Base-by-base conservation (phyloP, 2,797 vertebrate genomes). In the Crocidura indochinensis region DNA sequence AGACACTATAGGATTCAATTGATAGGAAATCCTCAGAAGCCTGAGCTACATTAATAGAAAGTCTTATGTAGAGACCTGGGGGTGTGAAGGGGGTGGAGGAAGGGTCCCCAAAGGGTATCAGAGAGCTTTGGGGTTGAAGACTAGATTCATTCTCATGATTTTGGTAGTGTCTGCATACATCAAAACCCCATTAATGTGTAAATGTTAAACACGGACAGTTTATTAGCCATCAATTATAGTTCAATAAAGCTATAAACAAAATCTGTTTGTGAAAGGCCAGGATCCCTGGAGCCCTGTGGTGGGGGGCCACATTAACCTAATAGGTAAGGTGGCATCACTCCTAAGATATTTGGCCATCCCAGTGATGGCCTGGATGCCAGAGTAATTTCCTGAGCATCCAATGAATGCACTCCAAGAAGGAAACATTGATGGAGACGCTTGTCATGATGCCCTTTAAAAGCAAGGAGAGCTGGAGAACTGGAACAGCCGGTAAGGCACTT, bases 301-400 rank as follows among this genome's bases (percentile, higher is more conserved):
- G 0, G 6, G 17, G 5, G 7, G 17, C 11, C 10, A 47, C 73
- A 5, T 12, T 8, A 11, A 75, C 46, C 71, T n/a, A 26, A 8
- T 2, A 1, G 11, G 0, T 0, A 0, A 1, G 11, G 0, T 0
- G 0, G 47, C 8, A 2, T 65, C 69, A 22, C 68, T 65, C 8
- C 56, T 44, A 29, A 49, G 69, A 10, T 5, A 0, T 10, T 79
- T 6, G 72, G n/a, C 1, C 6, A 27, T 49, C 3, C 15, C 62
- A 24, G 11, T 12, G 72, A 72, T n/a, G 86, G 56, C 86, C 60
- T 91, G 82, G 67, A 46, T 46, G 22, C 46, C 19, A 49, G 19
- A 65, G 12, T 46, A 68, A 2, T 38, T 31, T 60, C 46, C 49
- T 65, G 6, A 51, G 6, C 0, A 20, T 74, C 88, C 76, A 15